Percentiles rank a stretch among this genome's conserved stretches.
Evolutionary conservation across 2,888 invertebrate genomes (phyloP).

Genomic region (Leptura quadrifasciata): DNA sequence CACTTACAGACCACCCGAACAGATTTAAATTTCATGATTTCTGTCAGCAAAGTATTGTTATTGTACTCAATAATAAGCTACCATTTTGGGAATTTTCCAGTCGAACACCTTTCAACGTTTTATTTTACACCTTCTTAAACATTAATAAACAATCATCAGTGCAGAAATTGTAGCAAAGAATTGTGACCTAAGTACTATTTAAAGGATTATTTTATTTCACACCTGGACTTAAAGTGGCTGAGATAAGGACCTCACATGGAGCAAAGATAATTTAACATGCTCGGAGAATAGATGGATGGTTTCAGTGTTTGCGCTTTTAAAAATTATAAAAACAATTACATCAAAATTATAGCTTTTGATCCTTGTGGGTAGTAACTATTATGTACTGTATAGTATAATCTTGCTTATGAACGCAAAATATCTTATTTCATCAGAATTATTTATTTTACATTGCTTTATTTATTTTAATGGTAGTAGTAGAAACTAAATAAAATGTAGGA

Average conservation of each 20-base stretch:
- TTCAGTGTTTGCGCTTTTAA: background rate
- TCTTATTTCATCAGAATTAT: too few species aligned
- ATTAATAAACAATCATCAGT: conserved; percentile 10
- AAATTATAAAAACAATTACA: background rate
- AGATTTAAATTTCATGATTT: conserved; percentile 10
- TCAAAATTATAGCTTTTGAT: background rate
- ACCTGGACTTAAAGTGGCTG: conserved; percentile 40
- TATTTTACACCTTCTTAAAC: background rate
- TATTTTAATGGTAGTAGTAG: too few species aligned
- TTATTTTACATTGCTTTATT: too few species aligned
- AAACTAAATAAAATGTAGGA: too few species aligned
- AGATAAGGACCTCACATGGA: conserved; percentile 15
- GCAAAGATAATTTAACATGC: background rate
- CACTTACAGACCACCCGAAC: conserved; percentile 28
- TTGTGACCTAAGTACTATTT: conserved; percentile 33
- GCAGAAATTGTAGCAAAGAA: conserved; percentile 32
- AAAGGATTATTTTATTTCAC: conserved; percentile 38
- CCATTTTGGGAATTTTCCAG: conserved; percentile 25
- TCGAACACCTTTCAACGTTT: conserved; percentile 21
- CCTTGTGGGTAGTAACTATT: background rate
- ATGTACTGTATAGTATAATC: background rate
- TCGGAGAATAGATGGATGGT: background rate
- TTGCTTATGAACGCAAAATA: background rate
- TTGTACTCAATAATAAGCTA: conserved; percentile 34
- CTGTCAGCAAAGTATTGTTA: conserved; percentile 19